A percentile compares a stretch with the other conserved stretches of the same genome.
Evolutionary conservation across 2,113 vertebrate genomes (phyloP).

Genomic region (Crocuta crocuta): DNA sequence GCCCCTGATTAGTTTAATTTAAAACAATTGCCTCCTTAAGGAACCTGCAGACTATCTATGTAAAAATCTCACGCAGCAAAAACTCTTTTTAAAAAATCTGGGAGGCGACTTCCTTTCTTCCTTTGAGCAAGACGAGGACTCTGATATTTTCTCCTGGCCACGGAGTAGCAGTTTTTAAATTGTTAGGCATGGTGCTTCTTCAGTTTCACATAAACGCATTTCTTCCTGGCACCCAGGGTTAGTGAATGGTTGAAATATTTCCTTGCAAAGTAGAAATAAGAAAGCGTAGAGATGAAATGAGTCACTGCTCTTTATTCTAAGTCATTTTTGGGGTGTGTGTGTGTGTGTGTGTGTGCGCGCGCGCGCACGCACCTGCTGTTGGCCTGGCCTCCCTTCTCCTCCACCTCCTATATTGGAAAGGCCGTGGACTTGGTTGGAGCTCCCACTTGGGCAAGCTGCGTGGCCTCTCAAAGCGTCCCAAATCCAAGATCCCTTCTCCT

Average conservation of each 20-base stretch:
- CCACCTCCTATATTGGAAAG: not conserved
- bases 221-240: not conserved
- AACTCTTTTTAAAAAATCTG: not conserved
- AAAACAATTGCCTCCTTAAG: not conserved
- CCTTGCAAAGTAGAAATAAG: not conserved
- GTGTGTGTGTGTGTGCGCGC: not conserved
- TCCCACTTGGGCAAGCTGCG: too few species aligned
- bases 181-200: not conserved
- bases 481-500: not conserved
- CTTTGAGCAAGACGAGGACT: not conserved
- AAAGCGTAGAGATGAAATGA: not conserved
- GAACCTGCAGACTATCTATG: not conserved
- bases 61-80: not conserved
- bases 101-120: not conserved
- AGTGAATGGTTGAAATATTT: not conserved
- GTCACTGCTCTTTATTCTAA: not conserved
- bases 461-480: not conserved
- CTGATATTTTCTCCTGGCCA: not conserved
- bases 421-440: fast-evolving
- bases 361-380: too few species aligned
- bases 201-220: not conserved
- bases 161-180: constrained; percentile 8
- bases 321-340: not conserved
- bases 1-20: not conserved
- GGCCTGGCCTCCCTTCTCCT: too few species aligned